Evolutionary conservation across 1,140 invertebrate species (phyloP).

Genomic region (Centruroides sculpturatus): DNA sequence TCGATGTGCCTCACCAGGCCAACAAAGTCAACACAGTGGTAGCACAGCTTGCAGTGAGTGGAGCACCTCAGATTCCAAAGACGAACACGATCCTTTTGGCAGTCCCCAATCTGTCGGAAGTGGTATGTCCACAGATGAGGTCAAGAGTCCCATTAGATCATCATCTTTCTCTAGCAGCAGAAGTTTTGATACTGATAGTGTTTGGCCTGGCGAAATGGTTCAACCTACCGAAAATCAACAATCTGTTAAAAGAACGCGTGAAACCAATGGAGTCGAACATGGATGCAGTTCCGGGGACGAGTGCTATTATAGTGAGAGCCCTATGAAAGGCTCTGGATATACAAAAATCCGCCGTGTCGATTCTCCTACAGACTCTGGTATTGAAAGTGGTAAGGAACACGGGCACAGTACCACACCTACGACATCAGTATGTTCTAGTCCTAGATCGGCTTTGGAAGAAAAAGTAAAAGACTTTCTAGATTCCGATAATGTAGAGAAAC

Average conservation of each 20-base stretch:
- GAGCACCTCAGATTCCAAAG: slow-evolving; percentile 17
- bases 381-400: slow-evolving; percentile 63
- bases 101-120: slow-evolving; percentile 41
- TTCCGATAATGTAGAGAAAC: slow-evolving; percentile 37
- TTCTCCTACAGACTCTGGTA: slow-evolving; percentile 79
- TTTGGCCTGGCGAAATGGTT: slow-evolving; percentile 2
- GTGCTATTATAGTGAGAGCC: slow-evolving; percentile 16
- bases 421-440: slow-evolving; percentile 57
- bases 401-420: slow-evolving; percentile 41
- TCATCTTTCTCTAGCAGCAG: slow-evolving; percentile 51
- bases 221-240: slow-evolving; percentile 45
- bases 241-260: slow-evolving; percentile 42
- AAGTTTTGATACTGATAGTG: slow-evolving; percentile 7
- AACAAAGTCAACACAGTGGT: slow-evolving; percentile 5
- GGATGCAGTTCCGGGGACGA: slow-evolving; percentile 57
- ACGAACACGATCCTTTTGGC: slow-evolving; percentile 34
- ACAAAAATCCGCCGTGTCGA: slow-evolving; percentile 57
- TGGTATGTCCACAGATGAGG: slow-evolving; percentile 45
- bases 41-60: slow-evolving; percentile 14
- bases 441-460: slow-evolving; percentile 62
- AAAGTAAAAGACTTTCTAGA: slow-evolving; percentile 30
- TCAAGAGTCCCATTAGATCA: slow-evolving; percentile 57
- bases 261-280: slow-evolving; percentile 40
- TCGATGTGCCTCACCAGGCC: slow-evolving; percentile 8
- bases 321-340: slow-evolving; percentile 14